Base-by-base conservation (phyloP, 1,140 invertebrate genomes). In the Amyelois transitella region DNA sequence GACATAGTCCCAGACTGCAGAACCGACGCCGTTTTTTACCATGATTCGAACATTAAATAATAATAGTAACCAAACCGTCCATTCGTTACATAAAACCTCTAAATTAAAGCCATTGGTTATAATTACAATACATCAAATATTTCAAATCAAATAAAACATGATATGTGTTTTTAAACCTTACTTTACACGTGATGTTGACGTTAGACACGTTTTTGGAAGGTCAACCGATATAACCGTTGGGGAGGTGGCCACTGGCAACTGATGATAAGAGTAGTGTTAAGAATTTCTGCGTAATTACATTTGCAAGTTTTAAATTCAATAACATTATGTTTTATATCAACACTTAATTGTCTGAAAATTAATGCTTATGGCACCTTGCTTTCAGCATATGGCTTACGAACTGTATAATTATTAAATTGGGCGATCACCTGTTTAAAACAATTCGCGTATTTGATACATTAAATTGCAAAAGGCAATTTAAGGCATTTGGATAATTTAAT, bases 1-100 rank as follows among this genome's bases (percentile, higher is more conserved):
- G 81, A 81, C 79, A 83, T 84, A 84, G 74, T 85, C 84, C 79
- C 78, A 64, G 58, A 60, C 66, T 77, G 74, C 71, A 72, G 55
- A 69, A 65, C 61, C 58, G 64, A 58, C 64, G 60, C 58, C 54
- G 28, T 64, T 72, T 73, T 76, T 72, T 69, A 58, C 59, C 53
- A 58, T 51, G 56, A 67, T 65, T 65, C 68, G n/a, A n/a, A n/a
- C n/a, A 49, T 54, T 62, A 58, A 45, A 1, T 21, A 21, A 48
- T 38, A 48, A 21, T 21, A 19, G 7, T 12, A 21, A 21, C 45
- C 10, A 12, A 14, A 14, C 32, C n/a, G 32, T 14, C 32, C n/a
- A n/a, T n/a, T 38, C 6, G 12, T 38, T 14, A 38, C 32, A 14
- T 12, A 14, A 2, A 38, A 38, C 25, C 7, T 10, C 25, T 6